Conservation (phyloP, 2,797 vertebrate species). For the Halcyon chelicuti region DNA sequence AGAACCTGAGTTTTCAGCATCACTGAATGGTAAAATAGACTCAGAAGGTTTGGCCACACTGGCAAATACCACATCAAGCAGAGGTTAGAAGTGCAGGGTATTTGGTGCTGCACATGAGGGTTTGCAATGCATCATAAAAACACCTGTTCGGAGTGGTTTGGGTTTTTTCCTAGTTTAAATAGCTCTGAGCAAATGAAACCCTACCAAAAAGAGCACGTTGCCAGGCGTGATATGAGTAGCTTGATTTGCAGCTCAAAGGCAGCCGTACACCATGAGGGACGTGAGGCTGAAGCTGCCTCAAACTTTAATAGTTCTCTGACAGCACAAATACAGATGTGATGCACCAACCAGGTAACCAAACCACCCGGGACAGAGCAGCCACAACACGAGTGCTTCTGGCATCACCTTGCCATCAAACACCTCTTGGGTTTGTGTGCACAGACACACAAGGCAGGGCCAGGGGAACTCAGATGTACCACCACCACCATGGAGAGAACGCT, state of each 20-base stretch:
- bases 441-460: accelerated
- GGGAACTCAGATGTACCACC: accelerated
- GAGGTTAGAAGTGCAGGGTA: accelerated
- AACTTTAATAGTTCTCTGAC: background rate
- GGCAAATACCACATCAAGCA: accelerated
- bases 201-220: background rate
- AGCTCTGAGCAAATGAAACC: background rate
- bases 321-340: no score
- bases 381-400: background rate
- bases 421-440: accelerated
- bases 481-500: accelerated
- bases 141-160: background rate
- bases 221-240: background rate
- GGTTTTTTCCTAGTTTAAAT: background rate
- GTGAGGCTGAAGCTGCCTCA: background rate
- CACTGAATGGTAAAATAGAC: background rate
- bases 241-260: background rate
- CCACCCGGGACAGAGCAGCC: background rate
- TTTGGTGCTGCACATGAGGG: accelerated
- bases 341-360: background rate
- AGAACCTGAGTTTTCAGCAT: background rate
- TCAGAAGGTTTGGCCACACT: background rate
- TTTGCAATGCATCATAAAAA: background rate
- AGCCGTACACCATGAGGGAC: background rate
- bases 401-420: background rate